Percentiles rank a stretch among this genome's conserved stretches.
Evolutionary conservation across 2,113 vertebrate species (phyloP).

Genomic region (zebrafish (Danio rerio)): GRCz12tu NC_133195.1:36061501-36062000

Average conservation of each 20-base stretch:
- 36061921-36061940: neutral
- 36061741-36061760: slow-evolving; percentile 66
- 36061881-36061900: slow-evolving; percentile 2
- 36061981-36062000: too few relatives aligned
- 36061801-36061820: slow-evolving; percentile 27
- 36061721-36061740: slow-evolving; percentile 81
- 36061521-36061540: slow-evolving; percentile 16
- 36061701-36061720: slow-evolving; percentile 76
- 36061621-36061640: slow-evolving; percentile 43
- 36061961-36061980: too few relatives aligned
- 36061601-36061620: slow-evolving; percentile 81
- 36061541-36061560: slow-evolving; percentile 3
- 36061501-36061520: slow-evolving; percentile 5
- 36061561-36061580: slow-evolving; percentile 27
- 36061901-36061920: neutral
- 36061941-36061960: neutral
- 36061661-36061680: slow-evolving; percentile 57
- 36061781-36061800: neutral
- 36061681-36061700: slow-evolving; percentile 64
- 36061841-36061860: slow-evolving; percentile 49
- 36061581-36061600: slow-evolving; percentile 42
- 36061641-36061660: slow-evolving; percentile 65
- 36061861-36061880: slow-evolving; percentile 45
- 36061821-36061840: slow-evolving; percentile 55
- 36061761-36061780: slow-evolving; percentile 37